Conservation (phyloP, 2,113 vertebrate species). For the Phalacrocorax brasilianus region DNA sequence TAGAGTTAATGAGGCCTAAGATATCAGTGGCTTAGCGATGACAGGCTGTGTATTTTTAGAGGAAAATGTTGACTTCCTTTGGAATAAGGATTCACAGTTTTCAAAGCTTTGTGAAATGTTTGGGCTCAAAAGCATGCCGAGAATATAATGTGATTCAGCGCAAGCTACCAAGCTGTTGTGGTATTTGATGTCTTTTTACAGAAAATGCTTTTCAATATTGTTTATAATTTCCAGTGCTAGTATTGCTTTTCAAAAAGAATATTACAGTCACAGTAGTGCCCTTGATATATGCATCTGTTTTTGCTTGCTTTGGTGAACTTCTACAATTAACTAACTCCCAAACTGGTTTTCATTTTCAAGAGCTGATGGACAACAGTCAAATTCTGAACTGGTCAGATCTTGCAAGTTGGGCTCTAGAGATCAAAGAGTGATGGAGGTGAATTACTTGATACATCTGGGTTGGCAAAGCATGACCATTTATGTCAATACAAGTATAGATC, state of each 20-base stretch:
- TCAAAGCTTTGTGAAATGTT: slow-evolving; percentile 21
- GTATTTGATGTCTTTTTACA: slow-evolving; percentile 8
- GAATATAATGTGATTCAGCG: not conserved
- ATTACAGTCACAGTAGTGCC: not conserved
- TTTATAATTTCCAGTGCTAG: slow-evolving; percentile 3
- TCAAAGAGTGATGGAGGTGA: slow-evolving; percentile 58
- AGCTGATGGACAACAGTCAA: not conserved
- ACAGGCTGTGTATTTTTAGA: slow-evolving; percentile 15
- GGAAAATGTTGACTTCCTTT: slow-evolving; percentile 17
- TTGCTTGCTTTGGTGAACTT: slow-evolving; percentile 8
- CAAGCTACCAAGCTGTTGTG: not conserved
- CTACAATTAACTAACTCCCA: slow-evolving; percentile 35
- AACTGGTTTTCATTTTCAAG: slow-evolving; percentile 56
- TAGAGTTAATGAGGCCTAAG: slow-evolving; percentile 11
- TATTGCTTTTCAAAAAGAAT: slow-evolving; percentile 27
- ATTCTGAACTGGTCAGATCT: slow-evolving; percentile 58
- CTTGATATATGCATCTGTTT: slow-evolving; percentile 36
- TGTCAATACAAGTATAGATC: slow-evolving; percentile 68
- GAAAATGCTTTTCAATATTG: not conserved
- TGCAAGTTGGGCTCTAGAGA: slow-evolving; percentile 58
- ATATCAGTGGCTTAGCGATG: not conserved
- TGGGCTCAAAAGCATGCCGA: not conserved
- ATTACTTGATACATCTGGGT: slow-evolving; percentile 63
- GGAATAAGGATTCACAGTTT: slow-evolving; percentile 10
- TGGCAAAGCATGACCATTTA: slow-evolving; percentile 65